Evolutionary conservation across 64 coral and sea anemone genomes (phyloP).

Genomic region (Pachyseris speciosa): DNA sequence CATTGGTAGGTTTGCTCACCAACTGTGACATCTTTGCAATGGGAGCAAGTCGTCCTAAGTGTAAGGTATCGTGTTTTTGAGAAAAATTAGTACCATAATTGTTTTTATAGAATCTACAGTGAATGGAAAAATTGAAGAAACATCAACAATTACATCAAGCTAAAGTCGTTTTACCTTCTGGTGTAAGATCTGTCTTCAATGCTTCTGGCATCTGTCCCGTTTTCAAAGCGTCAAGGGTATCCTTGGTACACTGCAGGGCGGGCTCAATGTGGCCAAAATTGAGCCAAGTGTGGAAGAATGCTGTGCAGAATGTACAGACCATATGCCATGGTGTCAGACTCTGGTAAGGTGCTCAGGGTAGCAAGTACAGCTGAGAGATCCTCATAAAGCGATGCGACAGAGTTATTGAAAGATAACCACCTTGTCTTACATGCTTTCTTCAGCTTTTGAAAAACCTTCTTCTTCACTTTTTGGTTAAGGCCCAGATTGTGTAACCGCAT

Average conservation of each 20-base stretch:
- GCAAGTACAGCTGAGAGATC: conserved; percentile 28
- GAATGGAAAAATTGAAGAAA: not conserved
- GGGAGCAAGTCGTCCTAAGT: not conserved
- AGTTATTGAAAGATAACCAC: conserved; percentile 17
- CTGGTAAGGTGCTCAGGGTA: not conserved
- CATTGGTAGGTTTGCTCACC: not conserved
- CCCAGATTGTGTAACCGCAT: not conserved
- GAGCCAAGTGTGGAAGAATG: not conserved
- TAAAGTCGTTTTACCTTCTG: not conserved
- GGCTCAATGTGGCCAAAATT: conserved; percentile 29
- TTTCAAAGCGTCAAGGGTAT: conserved; percentile 45
- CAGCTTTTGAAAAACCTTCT: conserved; percentile 27
- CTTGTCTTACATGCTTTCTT: conserved; percentile 38
- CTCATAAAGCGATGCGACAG: conserved; percentile 1
- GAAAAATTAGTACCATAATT: not conserved
- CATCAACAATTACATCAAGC: not conserved
- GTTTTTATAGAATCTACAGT: no score
- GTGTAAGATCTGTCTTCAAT: not conserved
- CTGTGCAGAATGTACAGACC: conserved; percentile 8
- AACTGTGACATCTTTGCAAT: not conserved
- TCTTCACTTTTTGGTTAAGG: not conserved
- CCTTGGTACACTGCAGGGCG: conserved; percentile 49
- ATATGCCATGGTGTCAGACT: not conserved
- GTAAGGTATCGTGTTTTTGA: not conserved
- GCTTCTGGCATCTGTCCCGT: conserved; percentile 15